phyloP scores from a whole-genome alignment of 2,113 vertebrate species.

The Barnardius zonarius region DNA sequence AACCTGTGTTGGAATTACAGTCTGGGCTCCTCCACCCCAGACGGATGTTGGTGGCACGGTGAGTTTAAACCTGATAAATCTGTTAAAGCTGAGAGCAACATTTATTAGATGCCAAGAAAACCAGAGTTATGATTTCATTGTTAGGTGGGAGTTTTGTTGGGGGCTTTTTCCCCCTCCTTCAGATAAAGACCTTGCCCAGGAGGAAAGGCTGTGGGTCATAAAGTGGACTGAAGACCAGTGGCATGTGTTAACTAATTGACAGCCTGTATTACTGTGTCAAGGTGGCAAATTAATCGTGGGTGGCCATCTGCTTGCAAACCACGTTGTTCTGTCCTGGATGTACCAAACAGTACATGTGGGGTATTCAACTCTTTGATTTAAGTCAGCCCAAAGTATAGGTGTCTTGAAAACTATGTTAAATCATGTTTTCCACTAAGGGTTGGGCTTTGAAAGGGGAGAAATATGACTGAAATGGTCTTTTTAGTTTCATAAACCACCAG shows the following conservation, averaged over 20 bases:
- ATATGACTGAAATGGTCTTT: background rate
- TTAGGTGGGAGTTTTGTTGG: background rate
- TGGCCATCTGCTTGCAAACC: slow-evolving; percentile 29
- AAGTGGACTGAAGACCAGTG: background rate
- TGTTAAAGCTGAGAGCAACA: background rate
- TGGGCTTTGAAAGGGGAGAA: background rate
- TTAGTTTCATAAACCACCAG: background rate
- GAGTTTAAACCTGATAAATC: slow-evolving; percentile 27
- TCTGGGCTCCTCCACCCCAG: background rate
- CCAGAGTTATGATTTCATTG: background rate
- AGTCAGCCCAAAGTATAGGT: background rate
- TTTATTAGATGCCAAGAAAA: background rate
- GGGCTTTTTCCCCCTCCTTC: background rate
- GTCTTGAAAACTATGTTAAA: background rate
- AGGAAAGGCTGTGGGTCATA: background rate
- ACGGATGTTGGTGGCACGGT: background rate
- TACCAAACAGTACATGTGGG: background rate
- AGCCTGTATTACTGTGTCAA: slow-evolving; percentile 34
- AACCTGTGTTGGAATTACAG: background rate
- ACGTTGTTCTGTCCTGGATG: background rate
- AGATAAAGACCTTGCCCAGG: background rate
- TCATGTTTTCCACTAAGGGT: background rate
- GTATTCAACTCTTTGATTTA: slow-evolving; percentile 4
- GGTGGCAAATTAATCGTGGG: slow-evolving; percentile 52
- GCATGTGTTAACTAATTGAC: slow-evolving; percentile 38